A percentile compares a stretch with the other conserved stretches of the same genome.
These are phyloP conservation scores for Dromococcyx pavoninus DNA, from an alignment of 2,797 vertebrate species.

Conservation along the genomic window DNA sequence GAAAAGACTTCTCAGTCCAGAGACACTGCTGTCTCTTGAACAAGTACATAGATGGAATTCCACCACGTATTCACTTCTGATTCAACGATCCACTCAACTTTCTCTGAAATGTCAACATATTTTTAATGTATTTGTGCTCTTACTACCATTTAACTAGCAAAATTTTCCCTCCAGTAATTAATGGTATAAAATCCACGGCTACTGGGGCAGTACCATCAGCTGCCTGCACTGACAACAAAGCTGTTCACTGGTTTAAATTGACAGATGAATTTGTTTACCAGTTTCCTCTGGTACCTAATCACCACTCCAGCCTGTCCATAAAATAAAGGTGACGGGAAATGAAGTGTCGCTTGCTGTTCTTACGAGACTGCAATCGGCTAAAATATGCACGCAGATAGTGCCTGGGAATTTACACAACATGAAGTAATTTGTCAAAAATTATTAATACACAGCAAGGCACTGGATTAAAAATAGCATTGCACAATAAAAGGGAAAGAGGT, in stretches of 20 bases:
- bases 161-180: background rate
- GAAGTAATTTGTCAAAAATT: constrained; percentile 34
- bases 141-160: background rate
- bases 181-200: background rate
- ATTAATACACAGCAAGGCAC: constrained; percentile 8
- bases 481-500: constrained; percentile 13
- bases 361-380: background rate
- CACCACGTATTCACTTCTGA: background rate
- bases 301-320: background rate
- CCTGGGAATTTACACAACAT: background rate
- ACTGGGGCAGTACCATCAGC: rapidly evolving
- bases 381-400: background rate
- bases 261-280: background rate
- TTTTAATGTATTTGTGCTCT: background rate
- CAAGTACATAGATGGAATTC: background rate
- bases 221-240: background rate
- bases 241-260: background rate
- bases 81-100: background rate
- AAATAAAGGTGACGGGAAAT: background rate
- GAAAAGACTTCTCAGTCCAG: background rate
- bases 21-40: background rate
- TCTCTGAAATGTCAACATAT: background rate
- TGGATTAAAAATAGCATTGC: constrained; percentile 13
- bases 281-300: background rate
- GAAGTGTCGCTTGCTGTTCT: background rate